Base-by-base conservation (phyloP, 2,797 vertebrate genomes). In the Knipowitschia caucasica region DNA sequence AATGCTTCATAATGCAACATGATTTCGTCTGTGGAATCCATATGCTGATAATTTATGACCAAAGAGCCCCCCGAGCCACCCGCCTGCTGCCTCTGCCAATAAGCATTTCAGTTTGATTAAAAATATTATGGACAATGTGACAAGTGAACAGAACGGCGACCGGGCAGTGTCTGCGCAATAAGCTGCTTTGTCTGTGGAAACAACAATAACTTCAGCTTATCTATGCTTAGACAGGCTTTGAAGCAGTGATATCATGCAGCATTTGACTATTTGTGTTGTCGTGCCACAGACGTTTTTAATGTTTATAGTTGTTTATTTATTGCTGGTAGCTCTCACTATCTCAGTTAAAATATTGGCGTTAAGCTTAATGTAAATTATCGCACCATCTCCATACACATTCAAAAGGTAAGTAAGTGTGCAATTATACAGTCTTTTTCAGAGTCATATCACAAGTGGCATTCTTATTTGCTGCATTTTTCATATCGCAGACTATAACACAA, bases 11-110 rank as follows among this genome's bases (percentile, higher is more conserved):
- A 81, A 81, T 67, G 59, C 56, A 56, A 47, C 36, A 46, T 62
- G 67, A 72, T 47, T n/a, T 79, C 74, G 78, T 68, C 70, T 66
- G 62, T 76, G 71, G 64, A 71, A 76, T 63, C 53, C 64, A 67
- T 70, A 72, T 44, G 56, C 43, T 66, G 73, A 72, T 78, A 57
- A 63, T 77, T 80, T 77, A 69, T 63, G 34, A 50, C 20, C 18
- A 11, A 47, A 23, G 64, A 35, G 21, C 35, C 47, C 26, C 67
- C 53, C 49, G 42, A 40, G 23, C 25, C 47, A 30, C 33, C 31
- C 44, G 39, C 54, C 31, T 36, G 34, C 33, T 27, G 23, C 17
- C 23, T 30, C 21, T 11, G 29, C 6, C 20, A 21, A 31, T 11
- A 20, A 15, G 21, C 18, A 12, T 31, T 26, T 18, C 24, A n/a